Evolutionary conservation across 2,113 vertebrate species (phyloP).

Genomic region (Jacana jacana): DNA sequence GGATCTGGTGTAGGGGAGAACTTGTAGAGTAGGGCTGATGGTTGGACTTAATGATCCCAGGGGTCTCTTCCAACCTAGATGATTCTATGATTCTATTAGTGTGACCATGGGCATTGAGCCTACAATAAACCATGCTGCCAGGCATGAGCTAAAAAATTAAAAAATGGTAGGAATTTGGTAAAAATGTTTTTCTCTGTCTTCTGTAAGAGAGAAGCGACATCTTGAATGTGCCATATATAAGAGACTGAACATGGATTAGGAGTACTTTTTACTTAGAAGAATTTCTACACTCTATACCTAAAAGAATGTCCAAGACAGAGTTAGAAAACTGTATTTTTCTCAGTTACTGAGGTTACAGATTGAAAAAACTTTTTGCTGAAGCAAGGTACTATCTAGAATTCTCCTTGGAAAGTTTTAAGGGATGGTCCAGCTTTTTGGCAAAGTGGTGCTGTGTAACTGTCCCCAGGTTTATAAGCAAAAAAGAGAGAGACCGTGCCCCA

Average conservation of each 20-base stretch:
- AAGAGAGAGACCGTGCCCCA: not conserved
- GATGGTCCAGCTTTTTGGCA: not conserved
- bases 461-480: not conserved
- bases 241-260: not conserved
- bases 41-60: too few species aligned
- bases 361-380: not conserved
- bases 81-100: too few species aligned
- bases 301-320: not conserved
- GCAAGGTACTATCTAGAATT: not conserved
- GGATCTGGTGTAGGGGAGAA: too few species aligned
- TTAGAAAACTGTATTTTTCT: not conserved
- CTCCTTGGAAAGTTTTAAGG: not conserved
- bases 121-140: not conserved
- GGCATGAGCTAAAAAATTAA: not conserved
- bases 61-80: too few species aligned
- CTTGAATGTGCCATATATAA: not conserved
- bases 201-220: not conserved
- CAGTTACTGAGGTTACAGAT: not conserved
- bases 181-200: not conserved
- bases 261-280: not conserved
- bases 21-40: too few species aligned
- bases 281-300: not conserved
- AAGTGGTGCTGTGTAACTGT: not conserved
- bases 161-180: not conserved
- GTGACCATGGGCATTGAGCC: not conserved